These are phyloP conservation scores for Sciurus vulgaris DNA, from an alignment of 2,797 vertebrate genomes.

Conservation along the genomic window DNA sequence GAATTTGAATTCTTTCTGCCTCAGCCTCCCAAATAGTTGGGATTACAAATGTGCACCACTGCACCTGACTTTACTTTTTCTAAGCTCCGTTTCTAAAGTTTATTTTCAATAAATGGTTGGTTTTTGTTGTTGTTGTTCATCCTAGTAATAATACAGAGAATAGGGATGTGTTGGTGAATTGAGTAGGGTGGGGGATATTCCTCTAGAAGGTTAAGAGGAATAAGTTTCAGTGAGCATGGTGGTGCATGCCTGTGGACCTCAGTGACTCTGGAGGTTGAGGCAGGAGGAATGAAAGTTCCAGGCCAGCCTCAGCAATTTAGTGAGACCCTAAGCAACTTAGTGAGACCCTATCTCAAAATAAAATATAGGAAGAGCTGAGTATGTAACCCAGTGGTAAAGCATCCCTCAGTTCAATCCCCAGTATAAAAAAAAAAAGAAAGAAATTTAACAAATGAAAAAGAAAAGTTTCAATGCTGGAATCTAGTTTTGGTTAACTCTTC, in stretches of 20 bases:
- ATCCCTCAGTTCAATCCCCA: too few relatives aligned
- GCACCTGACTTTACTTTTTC: neutral
- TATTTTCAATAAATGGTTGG: constrained; percentile 44
- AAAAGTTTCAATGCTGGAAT: neutral
- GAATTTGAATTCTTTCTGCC: neutral
- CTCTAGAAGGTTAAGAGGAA: neutral
- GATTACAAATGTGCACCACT: neutral
- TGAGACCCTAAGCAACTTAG: too few relatives aligned
- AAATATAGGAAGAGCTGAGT: too few relatives aligned
- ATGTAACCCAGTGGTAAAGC: too few relatives aligned
- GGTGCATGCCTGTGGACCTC: too few relatives aligned
- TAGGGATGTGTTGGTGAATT: neutral
- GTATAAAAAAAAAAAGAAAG: too few relatives aligned
- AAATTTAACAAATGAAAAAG: too few relatives aligned
- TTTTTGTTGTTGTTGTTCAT: neutral
- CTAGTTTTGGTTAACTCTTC: constrained; percentile 33
- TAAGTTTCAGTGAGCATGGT: neutral
- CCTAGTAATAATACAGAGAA: neutral
- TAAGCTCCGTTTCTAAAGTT: neutral
- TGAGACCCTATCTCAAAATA: too few relatives aligned
- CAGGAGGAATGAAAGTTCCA: too few relatives aligned
- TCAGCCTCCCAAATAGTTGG: neutral
- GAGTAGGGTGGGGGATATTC: neutral
- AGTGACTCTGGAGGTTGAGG: too few relatives aligned
- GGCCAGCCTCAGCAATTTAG: too few relatives aligned